These are phyloP conservation scores for Bimastos eiseni DNA, from an alignment of 2,888 invertebrate species.

Conservation along the genomic window DNA sequence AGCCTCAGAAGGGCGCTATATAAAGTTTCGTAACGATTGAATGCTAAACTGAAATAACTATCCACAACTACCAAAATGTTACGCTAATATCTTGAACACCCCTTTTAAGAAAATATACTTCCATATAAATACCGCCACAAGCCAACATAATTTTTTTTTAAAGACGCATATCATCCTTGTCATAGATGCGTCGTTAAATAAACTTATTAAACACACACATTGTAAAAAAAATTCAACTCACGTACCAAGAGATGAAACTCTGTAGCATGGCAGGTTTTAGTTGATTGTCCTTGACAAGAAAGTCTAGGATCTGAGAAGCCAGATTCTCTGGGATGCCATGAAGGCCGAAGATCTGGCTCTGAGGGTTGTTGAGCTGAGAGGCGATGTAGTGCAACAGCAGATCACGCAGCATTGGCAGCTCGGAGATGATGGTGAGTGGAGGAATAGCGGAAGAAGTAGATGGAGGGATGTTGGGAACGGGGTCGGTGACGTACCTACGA, in stretches of 20 bases:
- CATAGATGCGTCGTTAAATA: no score
- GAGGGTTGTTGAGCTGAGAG: constrained; percentile 50
- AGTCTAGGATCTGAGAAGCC: constrained; percentile 51
- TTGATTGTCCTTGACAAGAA: constrained; percentile 53
- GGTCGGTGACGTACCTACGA: constrained; percentile 45
- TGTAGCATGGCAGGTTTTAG: constrained; percentile 55
- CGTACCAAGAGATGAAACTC: constrained; percentile 57
- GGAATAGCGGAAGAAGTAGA: constrained; percentile 28
- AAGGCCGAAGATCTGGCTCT: constrained; percentile 50
- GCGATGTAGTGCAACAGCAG: constrained; percentile 50
- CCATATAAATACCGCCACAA: no score
- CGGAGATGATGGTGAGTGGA: constrained; percentile 34
- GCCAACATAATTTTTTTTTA: no score
- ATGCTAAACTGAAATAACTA: no score
- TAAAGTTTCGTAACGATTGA: no score
- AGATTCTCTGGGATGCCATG: constrained; percentile 53
- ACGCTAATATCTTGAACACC: no score
- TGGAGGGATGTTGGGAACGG: constrained; percentile 20
- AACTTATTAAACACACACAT: no score
- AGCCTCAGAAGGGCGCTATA: no score
- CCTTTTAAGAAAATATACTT: no score
- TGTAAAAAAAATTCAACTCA: no score
- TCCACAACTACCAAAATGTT: no score
- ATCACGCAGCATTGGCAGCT: constrained; percentile 46
- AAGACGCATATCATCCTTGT: no score